Conservation (phyloP, 1,140 invertebrate genomes). For the Eufriesea mexicana region DNA sequence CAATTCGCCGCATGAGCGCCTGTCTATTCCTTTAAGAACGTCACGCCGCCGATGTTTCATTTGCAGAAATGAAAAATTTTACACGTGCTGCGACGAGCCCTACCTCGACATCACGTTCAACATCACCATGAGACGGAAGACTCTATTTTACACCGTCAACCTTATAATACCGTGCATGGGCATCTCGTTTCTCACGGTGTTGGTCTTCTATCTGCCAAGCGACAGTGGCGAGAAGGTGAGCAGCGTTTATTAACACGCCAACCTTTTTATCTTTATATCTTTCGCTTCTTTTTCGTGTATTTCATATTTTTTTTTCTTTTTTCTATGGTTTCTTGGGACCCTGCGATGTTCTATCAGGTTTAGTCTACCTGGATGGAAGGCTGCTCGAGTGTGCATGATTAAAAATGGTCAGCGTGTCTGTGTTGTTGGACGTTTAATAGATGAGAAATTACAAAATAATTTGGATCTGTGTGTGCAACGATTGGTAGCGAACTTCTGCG, state of each 20-base stretch:
- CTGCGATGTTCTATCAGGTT: no score
- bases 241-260: not conserved
- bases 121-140: slow-evolving; percentile 98
- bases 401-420: no score
- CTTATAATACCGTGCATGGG: slow-evolving; percentile 98
- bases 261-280: not conserved
- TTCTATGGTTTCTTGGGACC: no score
- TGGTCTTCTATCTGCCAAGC: slow-evolving; percentile 99
- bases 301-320: no score
- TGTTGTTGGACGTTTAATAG: no score
- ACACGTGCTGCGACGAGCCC: slow-evolving; percentile 98
- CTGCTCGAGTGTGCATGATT: no score
- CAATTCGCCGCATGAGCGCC: no score
- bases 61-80: slow-evolving; percentile 95
- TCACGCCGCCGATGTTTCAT: slow-evolving; percentile 20
- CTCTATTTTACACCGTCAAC: slow-evolving; percentile 98
- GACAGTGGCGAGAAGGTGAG: slow-evolving; percentile 99
- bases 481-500: no score
- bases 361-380: no score
- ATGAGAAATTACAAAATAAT: no score
- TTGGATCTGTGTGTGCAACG: no score
- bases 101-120: slow-evolving; percentile 99
- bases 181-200: slow-evolving; percentile 98
- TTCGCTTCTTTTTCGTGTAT: no score
- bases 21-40: not conserved